These are phyloP conservation scores for Drosophila kokeensis DNA, from an alignment of 2,888 invertebrate species.

Conservation along the genomic window DNA sequence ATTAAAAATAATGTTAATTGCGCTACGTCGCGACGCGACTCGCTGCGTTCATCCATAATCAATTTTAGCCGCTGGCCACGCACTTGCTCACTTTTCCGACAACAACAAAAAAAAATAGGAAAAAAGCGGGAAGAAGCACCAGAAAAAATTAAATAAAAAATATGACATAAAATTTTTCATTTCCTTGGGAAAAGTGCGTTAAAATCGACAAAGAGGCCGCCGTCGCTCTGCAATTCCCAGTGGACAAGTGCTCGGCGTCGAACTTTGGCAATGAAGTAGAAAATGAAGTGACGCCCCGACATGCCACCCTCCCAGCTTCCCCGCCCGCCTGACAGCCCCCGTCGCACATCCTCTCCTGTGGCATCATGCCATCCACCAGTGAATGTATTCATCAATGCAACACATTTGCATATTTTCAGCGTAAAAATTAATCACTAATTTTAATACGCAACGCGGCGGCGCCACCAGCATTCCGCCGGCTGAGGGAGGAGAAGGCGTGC, in stretches of 20 bases:
- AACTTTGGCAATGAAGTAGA: constrained; percentile 79
- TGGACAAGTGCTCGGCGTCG: constrained; percentile 63
- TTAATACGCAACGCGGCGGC: constrained; percentile 76
- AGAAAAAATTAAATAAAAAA: constrained; percentile 69
- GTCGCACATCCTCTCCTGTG: background rate
- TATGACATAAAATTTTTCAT: constrained; percentile 83
- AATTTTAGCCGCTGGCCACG: constrained; percentile 81
- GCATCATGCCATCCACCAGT: constrained; percentile 36
- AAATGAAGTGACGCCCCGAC: constrained; percentile 75
- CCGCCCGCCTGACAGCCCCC: constrained; percentile 8
- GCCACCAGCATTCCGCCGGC: constrained; percentile 22
- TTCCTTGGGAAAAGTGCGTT: constrained; percentile 65
- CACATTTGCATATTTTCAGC: constrained; percentile 83
- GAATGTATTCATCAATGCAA: constrained; percentile 83
- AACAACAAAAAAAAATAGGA: constrained; percentile 25
- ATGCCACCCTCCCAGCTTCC: constrained; percentile 45
- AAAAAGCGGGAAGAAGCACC: constrained; percentile 37
- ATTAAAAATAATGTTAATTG: constrained; percentile 81
- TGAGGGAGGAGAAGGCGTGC: background rate
- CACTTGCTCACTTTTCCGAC: constrained; percentile 26
- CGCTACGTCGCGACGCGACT: constrained; percentile 39
- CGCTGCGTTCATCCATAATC: constrained; percentile 81
- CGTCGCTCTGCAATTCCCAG: constrained; percentile 64
- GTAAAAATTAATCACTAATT: constrained; percentile 85
- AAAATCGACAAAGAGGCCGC: constrained; percentile 51